Conservation (phyloP, 2,113 vertebrate genomes). For the Crotalus helleri region DNA sequence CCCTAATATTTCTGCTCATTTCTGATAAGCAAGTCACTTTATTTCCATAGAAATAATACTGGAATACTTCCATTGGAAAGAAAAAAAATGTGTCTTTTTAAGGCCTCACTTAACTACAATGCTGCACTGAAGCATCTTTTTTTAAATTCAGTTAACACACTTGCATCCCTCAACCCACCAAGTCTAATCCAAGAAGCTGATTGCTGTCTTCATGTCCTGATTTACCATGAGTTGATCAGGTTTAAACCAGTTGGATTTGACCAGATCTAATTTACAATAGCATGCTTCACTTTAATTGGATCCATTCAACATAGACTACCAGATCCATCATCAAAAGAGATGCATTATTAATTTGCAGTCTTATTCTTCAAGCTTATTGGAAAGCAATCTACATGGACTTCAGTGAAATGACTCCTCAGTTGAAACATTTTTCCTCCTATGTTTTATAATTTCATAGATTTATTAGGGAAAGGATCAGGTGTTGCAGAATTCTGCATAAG, state of each 20-base stretch:
- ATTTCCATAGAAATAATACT: neutral
- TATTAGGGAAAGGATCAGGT: neutral
- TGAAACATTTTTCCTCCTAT: neutral
- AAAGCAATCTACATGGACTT: neutral
- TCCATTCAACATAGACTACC: neutral
- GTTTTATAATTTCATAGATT: neutral
- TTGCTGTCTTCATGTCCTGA: neutral
- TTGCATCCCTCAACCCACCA: neutral
- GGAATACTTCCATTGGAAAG: neutral
- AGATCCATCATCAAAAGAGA: neutral
- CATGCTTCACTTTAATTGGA: neutral
- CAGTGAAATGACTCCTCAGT: neutral
- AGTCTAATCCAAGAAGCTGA: neutral
- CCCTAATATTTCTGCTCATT: neutral
- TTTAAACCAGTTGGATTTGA: neutral
- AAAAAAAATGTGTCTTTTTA: neutral
- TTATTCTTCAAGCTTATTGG: neutral
- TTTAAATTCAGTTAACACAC: neutral
- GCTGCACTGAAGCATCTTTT: neutral
- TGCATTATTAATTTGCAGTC: neutral
- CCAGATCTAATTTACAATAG: neutral
- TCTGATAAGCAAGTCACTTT: slow-evolving; percentile 9
- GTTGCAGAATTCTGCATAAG: neutral
- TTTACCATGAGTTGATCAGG: neutral
- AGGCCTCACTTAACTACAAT: neutral